phyloP scores from a whole-genome alignment of 2,888 invertebrate species.

The Melanostoma mellinum region DNA sequence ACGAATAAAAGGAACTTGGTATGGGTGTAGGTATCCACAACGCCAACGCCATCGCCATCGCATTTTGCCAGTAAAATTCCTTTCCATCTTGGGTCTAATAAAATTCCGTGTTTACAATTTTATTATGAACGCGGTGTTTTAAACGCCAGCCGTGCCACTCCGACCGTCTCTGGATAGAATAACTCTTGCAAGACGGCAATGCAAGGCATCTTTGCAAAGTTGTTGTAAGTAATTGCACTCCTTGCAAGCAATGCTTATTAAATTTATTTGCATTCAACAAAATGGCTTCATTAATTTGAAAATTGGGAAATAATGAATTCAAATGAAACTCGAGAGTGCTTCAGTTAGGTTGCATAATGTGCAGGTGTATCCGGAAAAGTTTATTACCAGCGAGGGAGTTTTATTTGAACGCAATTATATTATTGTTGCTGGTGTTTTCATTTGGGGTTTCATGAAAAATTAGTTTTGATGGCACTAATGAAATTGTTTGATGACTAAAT shows the following conservation, averaged over 20 bases:
- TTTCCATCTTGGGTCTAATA: constrained; percentile 73
- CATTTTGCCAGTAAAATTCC: constrained; percentile 6
- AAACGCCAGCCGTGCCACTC: constrained; percentile 16
- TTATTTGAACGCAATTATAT: constrained; percentile 11
- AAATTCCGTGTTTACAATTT: constrained; percentile 79
- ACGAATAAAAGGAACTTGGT: constrained; percentile 13
- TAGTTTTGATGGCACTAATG: too few species aligned
- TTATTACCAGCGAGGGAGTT: constrained; percentile 41
- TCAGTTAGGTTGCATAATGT: constrained; percentile 1
- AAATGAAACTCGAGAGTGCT: constrained; percentile 38
- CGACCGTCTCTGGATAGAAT: neutral
- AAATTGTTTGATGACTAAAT: too few species aligned
- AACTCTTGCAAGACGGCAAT: constrained; percentile 1
- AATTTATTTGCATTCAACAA: constrained; percentile 63
- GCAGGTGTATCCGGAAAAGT: constrained; percentile 2
- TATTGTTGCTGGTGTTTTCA: too few species aligned
- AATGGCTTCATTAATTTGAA: constrained; percentile 69
- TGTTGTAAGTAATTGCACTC: constrained; percentile 66
- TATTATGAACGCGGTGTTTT: constrained; percentile 76
- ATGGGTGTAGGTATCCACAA: neutral
- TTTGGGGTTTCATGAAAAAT: too few species aligned
- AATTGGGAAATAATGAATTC: constrained; percentile 68
- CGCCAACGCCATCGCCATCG: neutral
- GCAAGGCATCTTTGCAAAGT: constrained; percentile 48
- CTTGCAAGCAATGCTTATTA: constrained; percentile 53